phyloP scores from a whole-genome alignment of 2,113 vertebrate species.

The Nyctereutes procyonoides region DNA sequence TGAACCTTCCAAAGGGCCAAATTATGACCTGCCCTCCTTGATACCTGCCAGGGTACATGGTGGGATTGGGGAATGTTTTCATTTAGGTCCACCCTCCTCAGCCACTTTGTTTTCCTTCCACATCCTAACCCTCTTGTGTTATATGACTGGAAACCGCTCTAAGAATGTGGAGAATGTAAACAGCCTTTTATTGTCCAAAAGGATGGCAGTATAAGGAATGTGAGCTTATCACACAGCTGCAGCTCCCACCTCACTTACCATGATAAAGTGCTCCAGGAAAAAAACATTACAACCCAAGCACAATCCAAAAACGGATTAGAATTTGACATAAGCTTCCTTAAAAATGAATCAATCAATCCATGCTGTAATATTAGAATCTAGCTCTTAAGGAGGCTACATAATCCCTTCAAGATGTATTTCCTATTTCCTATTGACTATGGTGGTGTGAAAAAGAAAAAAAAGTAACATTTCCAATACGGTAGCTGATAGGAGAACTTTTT shows the following conservation, averaged over 20 bases:
- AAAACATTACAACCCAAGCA: conserved; percentile 95
- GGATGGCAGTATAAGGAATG: conserved; percentile 90
- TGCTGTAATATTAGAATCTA: conserved; percentile 92
- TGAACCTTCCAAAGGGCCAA: neutral
- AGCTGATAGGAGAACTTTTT: conserved; percentile 75
- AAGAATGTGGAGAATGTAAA: conserved; percentile 92
- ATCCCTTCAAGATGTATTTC: conserved; percentile 94
- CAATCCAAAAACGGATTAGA: conserved; percentile 96
- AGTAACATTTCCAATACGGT: conserved; percentile 72
- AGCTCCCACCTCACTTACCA: conserved; percentile 94
- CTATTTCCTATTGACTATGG: conserved; percentile 81
- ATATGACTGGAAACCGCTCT: conserved; percentile 88
- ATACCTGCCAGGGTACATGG: neutral
- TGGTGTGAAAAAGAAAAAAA: neutral
- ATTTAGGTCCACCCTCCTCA: conserved; percentile 69
- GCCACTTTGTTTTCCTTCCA: conserved; percentile 81
- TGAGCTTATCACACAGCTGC: conserved; percentile 95
- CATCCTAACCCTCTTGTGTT: conserved; percentile 85
- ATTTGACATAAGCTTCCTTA: conserved; percentile 97
- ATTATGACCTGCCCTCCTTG: conserved; percentile 81
- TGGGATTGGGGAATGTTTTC: conserved; percentile 6
- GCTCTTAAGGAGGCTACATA: conserved; percentile 92
- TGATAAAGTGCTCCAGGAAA: conserved; percentile 93
- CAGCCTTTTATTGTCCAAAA: conserved; percentile 92
- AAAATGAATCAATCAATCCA: conserved; percentile 97